Evolutionary conservation across 92 coral and sea anemone species (phyloP).

Genomic region (Epizoanthus rinbou): DNA sequence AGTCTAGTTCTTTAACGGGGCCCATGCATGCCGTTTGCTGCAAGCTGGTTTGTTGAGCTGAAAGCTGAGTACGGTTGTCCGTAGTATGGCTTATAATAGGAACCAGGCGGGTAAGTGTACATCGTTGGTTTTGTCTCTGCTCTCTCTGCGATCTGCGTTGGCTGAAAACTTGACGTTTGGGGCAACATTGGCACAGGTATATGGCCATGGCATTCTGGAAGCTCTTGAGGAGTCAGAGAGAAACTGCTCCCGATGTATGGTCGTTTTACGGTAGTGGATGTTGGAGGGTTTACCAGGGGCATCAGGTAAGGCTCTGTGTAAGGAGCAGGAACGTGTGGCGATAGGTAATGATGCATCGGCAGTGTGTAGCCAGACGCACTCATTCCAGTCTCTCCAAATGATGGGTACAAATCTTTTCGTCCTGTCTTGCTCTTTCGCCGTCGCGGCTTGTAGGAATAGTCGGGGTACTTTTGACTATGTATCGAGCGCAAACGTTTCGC

Average conservation of each 20-base stretch:
- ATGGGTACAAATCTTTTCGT: conserved; percentile 72
- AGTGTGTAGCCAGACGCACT: conserved; percentile 69
- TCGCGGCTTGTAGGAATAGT: conserved; percentile 88
- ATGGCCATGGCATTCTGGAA: conserved; percentile 71
- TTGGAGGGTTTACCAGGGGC: conserved; percentile 69
- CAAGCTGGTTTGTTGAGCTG: conserved; percentile 55
- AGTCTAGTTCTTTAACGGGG: conserved; percentile 45
- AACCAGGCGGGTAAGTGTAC: conserved; percentile 58
- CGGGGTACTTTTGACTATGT: conserved; percentile 93
- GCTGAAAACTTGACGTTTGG: conserved; percentile 69
- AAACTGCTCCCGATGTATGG: conserved; percentile 58
- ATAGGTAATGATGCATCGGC: conserved; percentile 83
- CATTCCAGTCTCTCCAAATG: conserved; percentile 72
- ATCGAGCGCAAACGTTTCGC: conserved; percentile 86
- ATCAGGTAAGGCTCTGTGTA: conserved; percentile 79
- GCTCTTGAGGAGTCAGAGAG: conserved; percentile 48
- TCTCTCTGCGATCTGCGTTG: conserved; percentile 66
- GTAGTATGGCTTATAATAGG: conserved; percentile 79
- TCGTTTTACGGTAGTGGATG: conserved; percentile 60
- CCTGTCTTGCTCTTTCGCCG: conserved; percentile 74
- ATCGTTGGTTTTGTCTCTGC: conserved; percentile 54
- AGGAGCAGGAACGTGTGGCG: conserved; percentile 81
- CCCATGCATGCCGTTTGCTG: conserved; percentile 27
- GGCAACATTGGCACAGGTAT: conserved; percentile 72
- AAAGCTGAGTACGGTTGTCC: conserved; percentile 46